Conservation (phyloP, 2,888 invertebrate genomes). For the Sphecodes monilicornis region DNA sequence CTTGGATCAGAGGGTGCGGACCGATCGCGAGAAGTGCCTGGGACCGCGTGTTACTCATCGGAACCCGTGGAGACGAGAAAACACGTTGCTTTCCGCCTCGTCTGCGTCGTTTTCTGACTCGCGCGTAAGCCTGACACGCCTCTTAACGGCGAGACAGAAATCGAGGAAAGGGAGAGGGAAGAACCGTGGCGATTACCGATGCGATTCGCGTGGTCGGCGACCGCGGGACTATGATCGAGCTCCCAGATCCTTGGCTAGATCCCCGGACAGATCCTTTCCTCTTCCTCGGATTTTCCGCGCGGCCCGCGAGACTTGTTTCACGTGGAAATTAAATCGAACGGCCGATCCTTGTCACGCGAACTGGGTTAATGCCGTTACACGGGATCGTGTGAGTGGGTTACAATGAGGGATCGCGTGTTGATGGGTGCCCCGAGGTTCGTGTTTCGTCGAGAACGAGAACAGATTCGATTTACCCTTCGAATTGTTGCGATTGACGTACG, state of each 20-base stretch:
- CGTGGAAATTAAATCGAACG: slow-evolving; percentile 42
- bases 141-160: slow-evolving; percentile 53
- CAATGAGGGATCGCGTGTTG: slow-evolving; percentile 8
- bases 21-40: neutral
- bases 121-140: slow-evolving; percentile 57
- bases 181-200: slow-evolving; percentile 64
- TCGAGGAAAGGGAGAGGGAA: slow-evolving; percentile 43
- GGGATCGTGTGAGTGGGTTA: neutral
- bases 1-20: neutral
- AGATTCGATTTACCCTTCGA: slow-evolving; percentile 7
- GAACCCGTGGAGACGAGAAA: slow-evolving; percentile 26
- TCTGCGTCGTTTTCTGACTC: slow-evolving; percentile 67
- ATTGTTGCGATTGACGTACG: neutral
- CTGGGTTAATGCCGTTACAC: slow-evolving; percentile 41
- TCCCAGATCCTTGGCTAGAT: slow-evolving; percentile 6
- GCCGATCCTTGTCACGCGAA: slow-evolving; percentile 38
- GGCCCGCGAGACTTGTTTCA: slow-evolving; percentile 16
- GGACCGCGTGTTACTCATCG: neutral
- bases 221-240: slow-evolving; percentile 25
- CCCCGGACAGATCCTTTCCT: neutral
- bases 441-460: neutral
- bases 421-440: neutral
- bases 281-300: neutral
- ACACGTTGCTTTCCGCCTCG: slow-evolving; percentile 50
- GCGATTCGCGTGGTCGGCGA: slow-evolving; percentile 60